phyloP scores from a whole-genome alignment of 2,113 vertebrate species.

The Pandion haliaetus region DNA sequence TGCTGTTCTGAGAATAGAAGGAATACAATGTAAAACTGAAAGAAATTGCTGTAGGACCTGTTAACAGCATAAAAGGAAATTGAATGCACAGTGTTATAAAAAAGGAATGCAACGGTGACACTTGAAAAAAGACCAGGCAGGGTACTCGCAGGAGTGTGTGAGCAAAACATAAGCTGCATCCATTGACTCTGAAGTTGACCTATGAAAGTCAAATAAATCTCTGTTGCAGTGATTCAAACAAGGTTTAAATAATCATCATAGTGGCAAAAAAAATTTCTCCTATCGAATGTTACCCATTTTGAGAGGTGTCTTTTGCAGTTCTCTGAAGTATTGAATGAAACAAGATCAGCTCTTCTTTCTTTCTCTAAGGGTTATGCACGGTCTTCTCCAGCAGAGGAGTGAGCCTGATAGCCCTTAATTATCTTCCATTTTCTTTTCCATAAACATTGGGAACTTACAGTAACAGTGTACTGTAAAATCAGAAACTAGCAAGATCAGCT shows the following conservation, averaged over 20 bases:
- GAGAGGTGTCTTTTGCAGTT: slow-evolving; percentile 38
- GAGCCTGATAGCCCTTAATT: not conserved
- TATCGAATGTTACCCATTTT: not conserved
- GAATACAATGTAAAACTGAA: slow-evolving; percentile 22
- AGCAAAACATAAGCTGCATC: slow-evolving; percentile 45
- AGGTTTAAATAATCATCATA: slow-evolving; percentile 39
- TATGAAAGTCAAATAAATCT: slow-evolving; percentile 50
- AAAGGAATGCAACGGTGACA: slow-evolving; percentile 26
- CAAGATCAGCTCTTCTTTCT: not conserved
- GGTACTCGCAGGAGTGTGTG: not conserved
- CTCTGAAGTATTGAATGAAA: not conserved
- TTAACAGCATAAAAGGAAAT: slow-evolving; percentile 38
- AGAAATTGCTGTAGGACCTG: slow-evolving; percentile 28
- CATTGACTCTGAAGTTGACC: slow-evolving; percentile 36
- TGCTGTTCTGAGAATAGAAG: slow-evolving; percentile 25
- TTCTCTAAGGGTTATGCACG: not conserved
- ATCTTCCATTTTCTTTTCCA: not conserved
- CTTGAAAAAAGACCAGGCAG: slow-evolving; percentile 34
- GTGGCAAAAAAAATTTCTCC: not conserved
- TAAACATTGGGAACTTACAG: not conserved
- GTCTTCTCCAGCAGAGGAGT: not conserved
- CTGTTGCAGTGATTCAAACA: not conserved
- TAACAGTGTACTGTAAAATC: not conserved
- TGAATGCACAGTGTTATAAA: slow-evolving; percentile 23
- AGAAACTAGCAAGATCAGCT: not conserved